Evolutionary conservation across 35 echinoderm and acorn worm genomes (phyloP).

Genomic region (Apostichopus japonicus): DNA sequence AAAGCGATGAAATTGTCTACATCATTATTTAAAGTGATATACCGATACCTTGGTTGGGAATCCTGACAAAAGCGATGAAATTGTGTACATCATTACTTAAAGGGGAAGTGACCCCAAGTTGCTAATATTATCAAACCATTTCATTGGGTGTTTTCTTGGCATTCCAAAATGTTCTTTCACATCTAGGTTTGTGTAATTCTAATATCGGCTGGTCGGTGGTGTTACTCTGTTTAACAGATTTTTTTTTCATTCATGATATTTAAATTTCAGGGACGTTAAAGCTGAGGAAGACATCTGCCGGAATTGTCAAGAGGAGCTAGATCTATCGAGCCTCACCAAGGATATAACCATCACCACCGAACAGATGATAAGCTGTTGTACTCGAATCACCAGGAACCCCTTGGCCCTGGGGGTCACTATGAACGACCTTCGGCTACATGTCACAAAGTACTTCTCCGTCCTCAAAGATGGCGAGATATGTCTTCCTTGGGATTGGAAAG

Average conservation of each 20-base stretch:
- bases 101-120: too few relatives aligned
- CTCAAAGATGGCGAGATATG: slow-evolving; percentile 64
- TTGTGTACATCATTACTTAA: too few relatives aligned
- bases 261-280: slow-evolving; percentile 40
- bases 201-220: background rate
- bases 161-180: too few relatives aligned
- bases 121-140: too few relatives aligned
- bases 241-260: background rate
- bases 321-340: slow-evolving; percentile 10
- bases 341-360: slow-evolving; percentile 55
- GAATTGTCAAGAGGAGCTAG: slow-evolving; percentile 29
- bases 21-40: too few relatives aligned
- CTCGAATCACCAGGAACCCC: slow-evolving; percentile 34
- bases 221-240: background rate
- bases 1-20: too few relatives aligned
- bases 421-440: slow-evolving; percentile 30
- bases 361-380: slow-evolving; percentile 60
- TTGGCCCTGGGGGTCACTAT: slow-evolving; percentile 22
- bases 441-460: slow-evolving; percentile 61
- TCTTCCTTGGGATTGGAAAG: slow-evolving; percentile 72
- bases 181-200: too few relatives aligned
- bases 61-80: too few relatives aligned
- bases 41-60: too few relatives aligned
- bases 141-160: background rate
- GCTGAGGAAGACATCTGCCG: slow-evolving; percentile 41